Evolutionary conservation across 1,140 invertebrate genomes (phyloP).

Genomic region (Trichonephila clavata): DNA sequence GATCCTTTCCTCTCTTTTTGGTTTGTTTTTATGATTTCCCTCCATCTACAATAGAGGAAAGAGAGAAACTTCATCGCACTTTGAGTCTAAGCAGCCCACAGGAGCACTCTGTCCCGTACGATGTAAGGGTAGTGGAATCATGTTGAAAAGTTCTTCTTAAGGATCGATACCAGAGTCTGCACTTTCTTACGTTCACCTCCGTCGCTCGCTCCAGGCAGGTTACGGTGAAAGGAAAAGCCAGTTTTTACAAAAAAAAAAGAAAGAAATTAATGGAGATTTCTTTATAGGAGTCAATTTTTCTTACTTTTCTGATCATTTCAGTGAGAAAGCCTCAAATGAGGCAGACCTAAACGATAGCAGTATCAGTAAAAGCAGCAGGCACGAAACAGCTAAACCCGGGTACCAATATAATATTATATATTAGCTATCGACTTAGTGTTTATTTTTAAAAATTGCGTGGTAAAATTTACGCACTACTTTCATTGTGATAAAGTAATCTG

Average conservation of each 20-base stretch:
- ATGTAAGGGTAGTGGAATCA: constrained; percentile 57
- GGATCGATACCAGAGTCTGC: constrained; percentile 57
- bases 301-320: too few relatives aligned
- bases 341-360: too few relatives aligned
- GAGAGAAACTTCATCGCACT: background rate
- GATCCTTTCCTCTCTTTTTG: background rate
- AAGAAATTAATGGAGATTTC: constrained; percentile 13
- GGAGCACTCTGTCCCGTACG: constrained; percentile 15
- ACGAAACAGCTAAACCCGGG: too few relatives aligned
- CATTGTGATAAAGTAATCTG: too few relatives aligned
- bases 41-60: background rate
- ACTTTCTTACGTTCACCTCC: constrained; percentile 8
- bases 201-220: background rate
- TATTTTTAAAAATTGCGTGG: too few relatives aligned
- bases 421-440: too few relatives aligned
- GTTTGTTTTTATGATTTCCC: background rate
- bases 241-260: background rate
- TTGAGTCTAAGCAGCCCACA: background rate
- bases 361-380: too few relatives aligned
- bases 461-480: too few relatives aligned
- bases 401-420: too few relatives aligned
- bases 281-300: background rate
- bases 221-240: background rate
- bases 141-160: constrained; percentile 52
- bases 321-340: too few relatives aligned